These are phyloP conservation scores for Chrysomela aeneicollis DNA, from an alignment of 2,888 invertebrate species.

Conservation along the genomic window DNA sequence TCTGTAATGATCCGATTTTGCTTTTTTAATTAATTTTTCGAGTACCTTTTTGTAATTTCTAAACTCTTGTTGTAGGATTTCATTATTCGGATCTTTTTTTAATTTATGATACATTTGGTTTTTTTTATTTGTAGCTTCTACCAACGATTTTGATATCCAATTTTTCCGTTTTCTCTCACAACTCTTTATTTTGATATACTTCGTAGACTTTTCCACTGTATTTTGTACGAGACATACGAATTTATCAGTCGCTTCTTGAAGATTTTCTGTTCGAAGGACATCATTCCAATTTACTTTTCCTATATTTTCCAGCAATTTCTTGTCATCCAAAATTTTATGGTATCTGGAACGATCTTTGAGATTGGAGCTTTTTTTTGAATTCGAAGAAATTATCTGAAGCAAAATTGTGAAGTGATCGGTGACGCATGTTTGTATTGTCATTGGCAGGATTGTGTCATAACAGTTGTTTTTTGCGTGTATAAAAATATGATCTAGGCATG, in stretches of 20 bases:
- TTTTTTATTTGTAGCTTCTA: too few relatives aligned
- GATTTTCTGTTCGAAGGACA: slow-evolving; percentile 3
- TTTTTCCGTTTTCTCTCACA: too few relatives aligned
- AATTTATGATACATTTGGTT: too few relatives aligned
- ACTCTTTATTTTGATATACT: background rate
- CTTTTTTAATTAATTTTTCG: too few relatives aligned
- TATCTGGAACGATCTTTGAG: background rate
- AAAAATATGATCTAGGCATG: slow-evolving; percentile 7
- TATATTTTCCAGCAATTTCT: slow-evolving; percentile 10
- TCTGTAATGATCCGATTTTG: too few relatives aligned
- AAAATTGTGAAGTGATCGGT: slow-evolving; percentile 9
- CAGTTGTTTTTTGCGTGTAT: slow-evolving; percentile 1
- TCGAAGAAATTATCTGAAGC: background rate
- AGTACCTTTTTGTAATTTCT: too few relatives aligned
- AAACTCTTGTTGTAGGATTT: too few relatives aligned
- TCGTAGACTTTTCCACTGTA: slow-evolving; percentile 7
- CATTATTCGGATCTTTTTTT: too few relatives aligned
- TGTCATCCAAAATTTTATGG: slow-evolving; percentile 3
- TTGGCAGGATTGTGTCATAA: slow-evolving; percentile 6
- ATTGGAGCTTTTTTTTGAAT: background rate
- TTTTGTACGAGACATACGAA: background rate
- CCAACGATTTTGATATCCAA: too few relatives aligned
- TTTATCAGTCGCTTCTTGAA: slow-evolving; percentile 5
- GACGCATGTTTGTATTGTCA: background rate
- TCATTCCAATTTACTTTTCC: slow-evolving; percentile 9